Conservation (phyloP, 2,888 invertebrate species). For the Cryptus armator region DNA sequence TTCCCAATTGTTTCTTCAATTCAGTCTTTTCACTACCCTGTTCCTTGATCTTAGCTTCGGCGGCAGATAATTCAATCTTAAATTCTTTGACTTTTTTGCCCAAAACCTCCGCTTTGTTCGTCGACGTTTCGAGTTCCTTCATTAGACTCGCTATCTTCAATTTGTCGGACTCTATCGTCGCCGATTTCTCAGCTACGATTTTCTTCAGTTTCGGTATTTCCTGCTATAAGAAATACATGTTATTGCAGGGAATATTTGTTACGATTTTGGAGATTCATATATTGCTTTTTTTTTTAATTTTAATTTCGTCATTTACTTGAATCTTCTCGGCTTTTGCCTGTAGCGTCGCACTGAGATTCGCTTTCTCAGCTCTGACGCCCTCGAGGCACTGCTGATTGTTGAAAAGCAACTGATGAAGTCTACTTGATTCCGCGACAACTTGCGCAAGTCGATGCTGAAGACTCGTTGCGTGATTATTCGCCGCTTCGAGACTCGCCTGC, state of each 20-base stretch:
- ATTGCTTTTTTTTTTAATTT: neutral
- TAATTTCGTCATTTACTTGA: slow-evolving; percentile 71
- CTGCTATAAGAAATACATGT: slow-evolving; percentile 63
- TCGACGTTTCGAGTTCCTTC: slow-evolving; percentile 74
- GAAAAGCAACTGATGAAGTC: slow-evolving; percentile 86
- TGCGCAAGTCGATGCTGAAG: slow-evolving; percentile 86
- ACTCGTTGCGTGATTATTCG: slow-evolving; percentile 85
- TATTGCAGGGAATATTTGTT: neutral
- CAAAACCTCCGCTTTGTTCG: slow-evolving; percentile 71
- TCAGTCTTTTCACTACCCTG: slow-evolving; percentile 71
- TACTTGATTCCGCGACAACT: slow-evolving; percentile 85
- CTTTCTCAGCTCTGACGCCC: slow-evolving; percentile 82
- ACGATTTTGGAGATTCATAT: neutral
- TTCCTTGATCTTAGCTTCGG: slow-evolving; percentile 68
- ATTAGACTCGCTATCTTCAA: slow-evolving; percentile 63
- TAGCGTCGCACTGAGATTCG: slow-evolving; percentile 75
- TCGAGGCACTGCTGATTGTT: slow-evolving; percentile 86
- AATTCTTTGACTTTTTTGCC: slow-evolving; percentile 73
- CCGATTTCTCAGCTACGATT: slow-evolving; percentile 78
- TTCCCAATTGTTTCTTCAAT: slow-evolving; percentile 70
- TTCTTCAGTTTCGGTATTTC: slow-evolving; percentile 80
- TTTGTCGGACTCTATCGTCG: slow-evolving; percentile 72
- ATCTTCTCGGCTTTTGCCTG: slow-evolving; percentile 75
- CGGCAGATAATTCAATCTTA: slow-evolving; percentile 67
- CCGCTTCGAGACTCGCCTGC: slow-evolving; percentile 86